Base-by-base conservation (phyloP, 2,113 vertebrate species). In the Tapirus terrestris region DNA sequence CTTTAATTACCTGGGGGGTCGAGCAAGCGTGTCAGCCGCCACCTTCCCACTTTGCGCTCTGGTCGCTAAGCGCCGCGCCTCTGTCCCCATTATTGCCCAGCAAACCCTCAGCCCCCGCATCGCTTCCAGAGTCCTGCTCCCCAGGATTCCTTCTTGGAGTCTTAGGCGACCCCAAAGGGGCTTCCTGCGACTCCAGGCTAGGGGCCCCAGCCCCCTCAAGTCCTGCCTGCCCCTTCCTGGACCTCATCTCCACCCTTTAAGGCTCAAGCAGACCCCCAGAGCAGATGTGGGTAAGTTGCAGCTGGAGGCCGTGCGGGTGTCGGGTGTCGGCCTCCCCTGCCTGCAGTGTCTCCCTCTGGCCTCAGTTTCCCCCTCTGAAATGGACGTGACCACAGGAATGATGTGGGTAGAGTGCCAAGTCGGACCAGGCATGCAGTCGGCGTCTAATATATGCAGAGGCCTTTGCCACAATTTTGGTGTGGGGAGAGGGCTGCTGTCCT, bases 211-310 rank as follows among this genome's bases (percentile, higher is more conserved):
- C 5, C 20, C 12, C 9, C n/a, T 53, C 12, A 1, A 60, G n/a
- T 89, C 92, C 58, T 45, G 11, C 11, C 77, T 75, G 6, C 25
- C 56, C 17, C 25, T 76, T 39, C 6, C 0, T 11, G 8, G 53
- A 4, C 43, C 25, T 73, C 79, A 6, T 5, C 27, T 0, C 0
- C 1, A 12, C 29, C 21, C 14, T 18, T 21, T 20, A 16, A 65
- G 36, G 8, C 18, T 89, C 43, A 12, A 36, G 23, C 63, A 6
- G 61, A 73, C 21, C 17, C n/a, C 29, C 36, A 73, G 29, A 60
- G 36, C 58, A 53, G 27, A 25, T 29, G 10, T 73, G 27, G 73
- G 79, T 48, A 29, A 0, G 60, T 48, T 53, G 48, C 85, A 36
- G 53, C 86, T 72, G 86, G 56, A 7, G 6, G 31, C 27, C 8